Evolutionary conservation across 2,797 vertebrate genomes (phyloP).

Genomic region (Xerus rutilus): DNA sequence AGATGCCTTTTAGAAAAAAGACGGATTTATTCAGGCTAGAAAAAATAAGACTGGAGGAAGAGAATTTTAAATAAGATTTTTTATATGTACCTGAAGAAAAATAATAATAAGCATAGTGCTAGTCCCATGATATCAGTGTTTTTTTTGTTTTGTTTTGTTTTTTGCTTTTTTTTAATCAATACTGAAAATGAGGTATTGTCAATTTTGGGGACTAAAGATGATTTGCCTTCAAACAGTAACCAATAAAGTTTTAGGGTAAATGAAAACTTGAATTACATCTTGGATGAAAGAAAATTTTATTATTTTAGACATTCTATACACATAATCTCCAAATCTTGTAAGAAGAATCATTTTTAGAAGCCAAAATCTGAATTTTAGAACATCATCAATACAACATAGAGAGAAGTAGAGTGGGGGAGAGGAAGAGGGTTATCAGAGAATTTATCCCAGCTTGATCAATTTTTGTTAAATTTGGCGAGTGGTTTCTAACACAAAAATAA

Average conservation of each 20-base stretch:
- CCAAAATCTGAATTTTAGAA: slow-evolving; percentile 34
- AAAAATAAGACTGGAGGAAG: slow-evolving; percentile 43
- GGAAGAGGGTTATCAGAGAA: background rate
- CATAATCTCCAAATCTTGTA: background rate
- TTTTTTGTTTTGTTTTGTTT: background rate
- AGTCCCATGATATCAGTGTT: background rate
- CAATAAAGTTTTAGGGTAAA: background rate
- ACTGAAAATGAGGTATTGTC: slow-evolving; percentile 13
- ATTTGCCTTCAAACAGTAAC: slow-evolving; percentile 40
- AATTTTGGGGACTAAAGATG: slow-evolving; percentile 40
- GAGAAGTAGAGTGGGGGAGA: background rate
- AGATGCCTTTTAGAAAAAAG: background rate
- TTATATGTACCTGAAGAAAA: slow-evolving; percentile 51
- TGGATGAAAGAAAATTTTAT: slow-evolving; percentile 16
- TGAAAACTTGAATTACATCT: slow-evolving; percentile 36
- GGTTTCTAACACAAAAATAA: background rate
- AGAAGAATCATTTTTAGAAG: slow-evolving; percentile 45
- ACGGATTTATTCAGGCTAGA: background rate
- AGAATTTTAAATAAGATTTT: background rate
- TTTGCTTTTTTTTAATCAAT: slow-evolving; percentile 12
- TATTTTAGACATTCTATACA: slow-evolving; percentile 11
- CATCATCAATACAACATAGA: background rate
- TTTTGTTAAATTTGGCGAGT: background rate
- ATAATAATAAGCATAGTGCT: background rate
- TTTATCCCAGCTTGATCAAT: slow-evolving; percentile 11